phyloP scores from a whole-genome alignment of 1,140 invertebrate species.

The Pogonus chalceus region DNA sequence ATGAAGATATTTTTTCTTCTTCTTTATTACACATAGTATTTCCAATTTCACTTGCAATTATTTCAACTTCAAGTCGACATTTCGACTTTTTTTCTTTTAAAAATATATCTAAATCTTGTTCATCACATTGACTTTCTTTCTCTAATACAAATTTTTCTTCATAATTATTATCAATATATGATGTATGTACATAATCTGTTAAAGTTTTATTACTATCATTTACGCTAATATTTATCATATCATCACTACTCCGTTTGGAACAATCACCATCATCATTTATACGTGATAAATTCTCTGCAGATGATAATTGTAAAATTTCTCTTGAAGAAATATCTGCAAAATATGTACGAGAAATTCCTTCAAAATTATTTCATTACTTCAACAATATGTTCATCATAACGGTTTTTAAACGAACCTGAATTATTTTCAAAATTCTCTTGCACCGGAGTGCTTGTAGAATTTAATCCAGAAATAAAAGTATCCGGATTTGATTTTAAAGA shows the following conservation, averaged over 20 bases:
- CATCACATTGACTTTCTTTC: not conserved
- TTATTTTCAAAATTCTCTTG: not conserved
- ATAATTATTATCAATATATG: no score
- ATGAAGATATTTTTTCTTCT: not conserved
- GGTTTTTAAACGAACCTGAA: not conserved
- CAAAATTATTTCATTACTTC: not conserved
- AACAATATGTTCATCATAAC: no score
- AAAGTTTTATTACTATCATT: no score
- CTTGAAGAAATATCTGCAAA: not conserved
- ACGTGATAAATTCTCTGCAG: not conserved
- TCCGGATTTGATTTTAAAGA: constrained; percentile 1
- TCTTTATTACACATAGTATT: not conserved
- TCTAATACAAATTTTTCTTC: no score
- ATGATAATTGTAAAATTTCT: not conserved
- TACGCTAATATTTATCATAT: no score
- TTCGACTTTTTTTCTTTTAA: not conserved
- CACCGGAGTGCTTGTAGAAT: not conserved
- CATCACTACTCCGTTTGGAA: no score
- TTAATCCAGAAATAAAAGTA: not conserved
- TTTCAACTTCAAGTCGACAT: not conserved
- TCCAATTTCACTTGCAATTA: not conserved
- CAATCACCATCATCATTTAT: no score
- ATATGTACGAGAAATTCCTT: not conserved
- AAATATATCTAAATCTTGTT: not conserved
- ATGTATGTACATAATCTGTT: no score